Evolutionary conservation across 2,888 invertebrate species (phyloP), one percentile per base, ranked within the genome.

Genomic region (Sabatieria punctata): DNA sequence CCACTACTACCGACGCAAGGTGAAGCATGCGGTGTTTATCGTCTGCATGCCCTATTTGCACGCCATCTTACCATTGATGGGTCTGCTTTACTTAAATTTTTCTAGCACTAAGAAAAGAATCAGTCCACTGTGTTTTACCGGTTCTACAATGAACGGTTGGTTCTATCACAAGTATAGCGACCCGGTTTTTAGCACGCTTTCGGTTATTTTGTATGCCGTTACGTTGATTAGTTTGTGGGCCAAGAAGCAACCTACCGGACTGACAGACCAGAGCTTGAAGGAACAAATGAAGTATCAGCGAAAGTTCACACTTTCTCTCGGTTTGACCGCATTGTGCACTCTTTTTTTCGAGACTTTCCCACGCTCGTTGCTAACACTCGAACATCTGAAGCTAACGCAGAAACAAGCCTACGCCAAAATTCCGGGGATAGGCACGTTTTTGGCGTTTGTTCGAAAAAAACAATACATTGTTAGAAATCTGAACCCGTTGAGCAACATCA

Each of bases 1-100:
- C n/a, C n/a, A n/a, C n/a, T n/a, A n/a, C n/a, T n/a, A n/a, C n/a
- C n/a, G n/a, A n/a, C n/a, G n/a, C n/a, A n/a, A n/a, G n/a, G n/a
- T 78, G 52, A 25, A 44, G 27, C 8, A 43, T 47, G 18, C 48
- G 41, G 22, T 37, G 30, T 15, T 30, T 30, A 11, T 8, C 8
- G 30, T 30, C 8, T 8, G 8, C 30, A 8, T 30, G 15, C 30
- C 30, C 30, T 30, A 11, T 15, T 8, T 30, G 8, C 30, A 30
- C 30, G 30, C 30, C 30, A 8, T 30, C 8, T 15, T 15, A 11
- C 8, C 15, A 8, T 8, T 30, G 8, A 30, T 15, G 8, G 8
- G 15, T 15, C 30, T 30, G 30, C 8, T 30, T 15, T 30, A 30
- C 30, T 8, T 11, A 8, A 30, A 15, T 15, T 30, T 11, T 15